Conservation (phyloP, 2,113 vertebrate genomes). For the Gopherus flavomarginatus region DNA sequence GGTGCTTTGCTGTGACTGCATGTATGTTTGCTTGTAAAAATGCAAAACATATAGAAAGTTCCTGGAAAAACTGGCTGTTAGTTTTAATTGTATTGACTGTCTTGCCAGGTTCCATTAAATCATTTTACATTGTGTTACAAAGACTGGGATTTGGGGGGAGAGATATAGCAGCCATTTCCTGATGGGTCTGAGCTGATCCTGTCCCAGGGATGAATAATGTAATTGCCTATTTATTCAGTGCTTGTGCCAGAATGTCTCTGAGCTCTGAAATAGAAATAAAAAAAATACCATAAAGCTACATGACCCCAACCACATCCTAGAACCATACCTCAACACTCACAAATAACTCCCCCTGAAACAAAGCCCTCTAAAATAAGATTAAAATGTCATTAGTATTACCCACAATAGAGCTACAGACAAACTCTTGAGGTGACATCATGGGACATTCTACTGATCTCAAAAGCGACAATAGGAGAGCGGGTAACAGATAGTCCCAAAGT, state of each 20-base stretch:
- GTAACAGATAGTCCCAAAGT: neutral
- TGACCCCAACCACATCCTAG: neutral
- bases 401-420: neutral
- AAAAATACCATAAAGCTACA: neutral
- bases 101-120: neutral
- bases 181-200: neutral
- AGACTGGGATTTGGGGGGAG: neutral
- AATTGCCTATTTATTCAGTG: neutral
- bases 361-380: neutral
- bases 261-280: neutral
- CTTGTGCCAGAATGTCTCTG: neutral
- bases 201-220: neutral
- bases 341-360: neutral
- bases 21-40: neutral
- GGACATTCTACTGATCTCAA: neutral
- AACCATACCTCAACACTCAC: neutral
- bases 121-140: neutral
- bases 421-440: neutral
- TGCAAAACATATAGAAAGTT: neutral
- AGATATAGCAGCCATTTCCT: neutral
- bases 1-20: neutral
- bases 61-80: neutral
- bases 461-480: neutral
- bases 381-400: neutral
- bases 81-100: neutral